phyloP scores from a whole-genome alignment of 2,797 vertebrate genomes.

The Lycodopsis pacificus region DNA sequence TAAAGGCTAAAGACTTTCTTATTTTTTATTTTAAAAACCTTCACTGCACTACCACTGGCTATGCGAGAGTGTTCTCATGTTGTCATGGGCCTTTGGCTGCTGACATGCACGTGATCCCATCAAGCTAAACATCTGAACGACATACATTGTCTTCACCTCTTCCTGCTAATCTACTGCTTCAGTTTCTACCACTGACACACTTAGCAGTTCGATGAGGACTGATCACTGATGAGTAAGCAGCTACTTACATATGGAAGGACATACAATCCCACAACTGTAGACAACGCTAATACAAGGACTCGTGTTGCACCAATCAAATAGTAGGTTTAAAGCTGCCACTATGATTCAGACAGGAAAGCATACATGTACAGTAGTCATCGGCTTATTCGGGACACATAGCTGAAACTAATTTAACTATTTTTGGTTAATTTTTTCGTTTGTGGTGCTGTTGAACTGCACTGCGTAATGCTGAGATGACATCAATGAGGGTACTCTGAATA shows the following conservation, averaged over 20 bases:
- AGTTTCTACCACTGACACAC: background rate
- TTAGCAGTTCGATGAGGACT: background rate
- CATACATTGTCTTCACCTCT: background rate
- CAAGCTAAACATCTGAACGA: slow-evolving; percentile 5
- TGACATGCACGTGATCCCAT: slow-evolving; percentile 11
- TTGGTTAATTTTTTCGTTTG: background rate
- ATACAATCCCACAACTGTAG: too few relatives aligned
- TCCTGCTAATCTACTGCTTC: background rate
- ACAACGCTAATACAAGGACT: background rate
- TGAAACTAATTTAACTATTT: background rate
- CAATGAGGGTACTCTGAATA: background rate
- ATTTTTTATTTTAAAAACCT: background rate
- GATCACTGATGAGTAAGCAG: too few relatives aligned
- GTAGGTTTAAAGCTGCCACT: background rate
- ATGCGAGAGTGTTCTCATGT: background rate
- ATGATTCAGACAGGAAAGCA: background rate
- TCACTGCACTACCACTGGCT: background rate
- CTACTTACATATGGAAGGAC: too few relatives aligned
- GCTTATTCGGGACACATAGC: too few relatives aligned
- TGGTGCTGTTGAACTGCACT: background rate
- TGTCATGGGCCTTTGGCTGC: slow-evolving; percentile 1
- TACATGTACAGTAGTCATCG: too few relatives aligned
- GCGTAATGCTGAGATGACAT: background rate
- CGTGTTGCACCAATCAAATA: background rate
- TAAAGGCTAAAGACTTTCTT: background rate